These are phyloP conservation scores for Oscheius sp. DNA, from an alignment of 2,888 invertebrate species.

Conservation along the genomic window DNA sequence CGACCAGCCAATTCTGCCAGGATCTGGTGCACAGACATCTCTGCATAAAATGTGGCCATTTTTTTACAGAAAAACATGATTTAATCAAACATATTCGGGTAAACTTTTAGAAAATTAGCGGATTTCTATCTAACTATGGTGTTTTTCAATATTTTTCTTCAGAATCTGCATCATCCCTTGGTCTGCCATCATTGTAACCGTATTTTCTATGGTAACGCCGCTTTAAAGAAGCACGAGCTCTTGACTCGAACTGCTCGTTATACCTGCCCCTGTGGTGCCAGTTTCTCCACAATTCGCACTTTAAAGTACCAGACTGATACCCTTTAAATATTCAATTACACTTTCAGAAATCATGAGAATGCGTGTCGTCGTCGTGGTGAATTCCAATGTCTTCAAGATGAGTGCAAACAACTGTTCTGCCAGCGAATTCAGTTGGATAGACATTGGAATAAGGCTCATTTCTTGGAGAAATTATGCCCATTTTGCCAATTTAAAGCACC, in stretches of 20 bases:
- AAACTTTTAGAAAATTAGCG: no score
- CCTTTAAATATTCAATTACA: background rate
- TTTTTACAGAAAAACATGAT: constrained; percentile 46
- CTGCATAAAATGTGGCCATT: constrained; percentile 46
- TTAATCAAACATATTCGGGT: constrained; percentile 40
- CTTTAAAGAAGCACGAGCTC: constrained; percentile 42
- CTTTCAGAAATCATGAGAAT: constrained; percentile 42
- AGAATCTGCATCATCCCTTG: constrained; percentile 39
- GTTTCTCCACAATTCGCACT: constrained; percentile 31
- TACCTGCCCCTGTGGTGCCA: constrained; percentile 38
- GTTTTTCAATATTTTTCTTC: constrained; percentile 13
- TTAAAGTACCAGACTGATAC: background rate
- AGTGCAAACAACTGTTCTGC: constrained; percentile 42
- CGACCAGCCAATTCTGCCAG: background rate
- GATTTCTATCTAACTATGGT: no score
- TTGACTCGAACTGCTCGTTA: constrained; percentile 39
- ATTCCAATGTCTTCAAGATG: constrained; percentile 42
- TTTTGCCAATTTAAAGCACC: constrained; percentile 26
- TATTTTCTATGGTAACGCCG: constrained; percentile 35
- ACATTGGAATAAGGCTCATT: constrained; percentile 50
- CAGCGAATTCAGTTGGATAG: constrained; percentile 55
- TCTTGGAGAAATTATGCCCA: constrained; percentile 21
- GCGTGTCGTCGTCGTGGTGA: constrained; percentile 41
- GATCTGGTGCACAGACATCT: constrained; percentile 8
- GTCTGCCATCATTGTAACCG: constrained; percentile 39